These are phyloP conservation scores for Micropoecilia bifurca DNA, from an alignment of 2,797 vertebrate genomes.

Conservation along the genomic window DNA sequence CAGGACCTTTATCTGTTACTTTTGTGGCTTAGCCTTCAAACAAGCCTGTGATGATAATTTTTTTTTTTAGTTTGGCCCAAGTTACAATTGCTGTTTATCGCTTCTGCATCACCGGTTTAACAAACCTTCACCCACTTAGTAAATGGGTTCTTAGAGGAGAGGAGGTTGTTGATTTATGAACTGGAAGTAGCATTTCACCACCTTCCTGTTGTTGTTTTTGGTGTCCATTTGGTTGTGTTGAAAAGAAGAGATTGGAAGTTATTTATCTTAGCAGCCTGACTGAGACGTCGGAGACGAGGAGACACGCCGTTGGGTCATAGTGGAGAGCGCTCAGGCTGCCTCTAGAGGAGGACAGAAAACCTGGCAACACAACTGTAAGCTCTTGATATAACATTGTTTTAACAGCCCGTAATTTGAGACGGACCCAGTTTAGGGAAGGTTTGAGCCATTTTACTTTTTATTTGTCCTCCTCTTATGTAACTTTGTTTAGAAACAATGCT, in stretches of 20 bases:
- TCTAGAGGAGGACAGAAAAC: slow-evolving; percentile 3
- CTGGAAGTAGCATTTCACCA: slow-evolving; percentile 38
- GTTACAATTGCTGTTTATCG: slow-evolving; percentile 47
- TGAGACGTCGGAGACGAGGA: slow-evolving; percentile 36
- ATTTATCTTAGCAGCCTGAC: slow-evolving; percentile 42
- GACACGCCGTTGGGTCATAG: slow-evolving; percentile 23
- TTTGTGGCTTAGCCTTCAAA: slow-evolving; percentile 50
- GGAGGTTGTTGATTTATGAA: slow-evolving; percentile 41
- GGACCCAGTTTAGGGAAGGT: slow-evolving; percentile 3
- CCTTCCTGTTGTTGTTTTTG: slow-evolving; percentile 43
- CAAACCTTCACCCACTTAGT: too few species aligned
- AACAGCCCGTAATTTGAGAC: slow-evolving; percentile 38
- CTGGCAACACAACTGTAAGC: slow-evolving; percentile 47
- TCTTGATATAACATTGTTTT: slow-evolving; percentile 45
- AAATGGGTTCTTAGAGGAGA: slow-evolving; percentile 31
- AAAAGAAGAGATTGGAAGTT: slow-evolving; percentile 38
- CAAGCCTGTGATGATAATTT: slow-evolving; percentile 51
- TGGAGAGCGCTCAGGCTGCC: neutral
- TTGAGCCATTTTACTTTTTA: slow-evolving; percentile 18
- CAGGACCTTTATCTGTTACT: slow-evolving; percentile 52
- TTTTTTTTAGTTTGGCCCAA: slow-evolving; percentile 27
- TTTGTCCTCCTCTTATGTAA: neutral
- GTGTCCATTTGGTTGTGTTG: slow-evolving; percentile 34
- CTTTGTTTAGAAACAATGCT: neutral
- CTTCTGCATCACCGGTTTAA: slow-evolving; percentile 35